Evolutionary conservation across 2,797 vertebrate species (phyloP), one percentile per base, ranked within the genome.

Genomic region (Onychomys arenicola): DNA sequence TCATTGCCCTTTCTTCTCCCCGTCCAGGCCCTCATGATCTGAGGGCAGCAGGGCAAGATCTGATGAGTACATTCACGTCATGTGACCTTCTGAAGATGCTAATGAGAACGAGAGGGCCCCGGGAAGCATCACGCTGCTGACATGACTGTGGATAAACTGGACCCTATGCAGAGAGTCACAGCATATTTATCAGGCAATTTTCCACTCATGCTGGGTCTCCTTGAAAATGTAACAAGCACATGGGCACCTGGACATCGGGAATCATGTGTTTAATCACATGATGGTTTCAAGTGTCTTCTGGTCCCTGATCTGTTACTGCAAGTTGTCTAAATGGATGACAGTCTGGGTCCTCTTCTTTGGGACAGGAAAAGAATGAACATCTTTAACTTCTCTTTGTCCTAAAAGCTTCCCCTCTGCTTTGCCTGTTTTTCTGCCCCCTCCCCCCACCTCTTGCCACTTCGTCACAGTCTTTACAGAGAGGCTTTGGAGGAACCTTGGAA

Each of bases 71-170:
- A 91, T 93, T 13, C 61, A 85, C 97, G 78, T 75, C 95, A 19
- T 27, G 29, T 73, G 90, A 97, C 92, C 76, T 97, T 97, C 90
- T 65, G 32, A 93, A 97, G 97, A 97, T 97, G 97, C 95, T 95
- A 98, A 98, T 96, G 78, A 92, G 65, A 82, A 85, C 52, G 80
- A 90, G 29, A 93, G 46, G 93, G 32, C 97, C 95, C 94, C 96
- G 96, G 96, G 98, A 98, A 93, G 55, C 97, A 43, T 96, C 93
- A 88, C 83, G 71, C 91, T 29, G 34, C 95, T 96, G 97, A 90
- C 96, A 71, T 49, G 90, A 67, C 88, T 52, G 77, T 89, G 52
- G 46, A 80, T 59, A 86, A 65, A 12, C 91, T 57, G 94, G 93
- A 88, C 90, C 92, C 80, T 46, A 75, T 57, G 69, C 87, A 65